Conservation (phyloP, 2,113 vertebrate genomes). For the Shinisaurus crocodilurus region DNA sequence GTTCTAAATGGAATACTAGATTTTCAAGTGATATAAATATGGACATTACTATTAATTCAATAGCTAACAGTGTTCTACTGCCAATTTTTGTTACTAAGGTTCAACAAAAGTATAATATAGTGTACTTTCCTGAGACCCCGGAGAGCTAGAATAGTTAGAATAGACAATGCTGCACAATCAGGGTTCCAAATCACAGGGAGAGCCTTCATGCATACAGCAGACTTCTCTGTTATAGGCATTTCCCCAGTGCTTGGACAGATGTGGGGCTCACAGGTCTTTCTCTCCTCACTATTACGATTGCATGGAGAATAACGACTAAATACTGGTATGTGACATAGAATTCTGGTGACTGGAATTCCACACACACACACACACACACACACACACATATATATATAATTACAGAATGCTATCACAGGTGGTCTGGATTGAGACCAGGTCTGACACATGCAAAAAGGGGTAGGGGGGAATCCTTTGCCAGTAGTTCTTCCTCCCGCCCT, state of each 20-base stretch:
- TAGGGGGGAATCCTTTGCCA: background rate
- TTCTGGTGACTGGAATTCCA: background rate
- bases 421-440: background rate
- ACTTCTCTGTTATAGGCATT: background rate
- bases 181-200: background rate
- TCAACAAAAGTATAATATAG: background rate
- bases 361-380: too few relatives aligned
- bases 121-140: background rate
- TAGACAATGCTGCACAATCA: background rate
- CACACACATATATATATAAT: background rate
- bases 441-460: background rate
- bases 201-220: too few relatives aligned
- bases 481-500: background rate
- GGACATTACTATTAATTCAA: background rate
- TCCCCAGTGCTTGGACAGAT: background rate
- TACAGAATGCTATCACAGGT: background rate
- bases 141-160: background rate
- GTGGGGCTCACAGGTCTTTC: background rate
- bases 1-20: conserved; percentile 31
- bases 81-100: conserved; percentile 1
- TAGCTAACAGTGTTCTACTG: background rate
- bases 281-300: background rate
- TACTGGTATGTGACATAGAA: background rate
- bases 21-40: background rate
- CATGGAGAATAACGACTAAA: background rate